These are phyloP conservation scores for Sebastes cheni DNA, from an alignment of 2,797 vertebrate genomes.

Conservation along the genomic window DNA sequence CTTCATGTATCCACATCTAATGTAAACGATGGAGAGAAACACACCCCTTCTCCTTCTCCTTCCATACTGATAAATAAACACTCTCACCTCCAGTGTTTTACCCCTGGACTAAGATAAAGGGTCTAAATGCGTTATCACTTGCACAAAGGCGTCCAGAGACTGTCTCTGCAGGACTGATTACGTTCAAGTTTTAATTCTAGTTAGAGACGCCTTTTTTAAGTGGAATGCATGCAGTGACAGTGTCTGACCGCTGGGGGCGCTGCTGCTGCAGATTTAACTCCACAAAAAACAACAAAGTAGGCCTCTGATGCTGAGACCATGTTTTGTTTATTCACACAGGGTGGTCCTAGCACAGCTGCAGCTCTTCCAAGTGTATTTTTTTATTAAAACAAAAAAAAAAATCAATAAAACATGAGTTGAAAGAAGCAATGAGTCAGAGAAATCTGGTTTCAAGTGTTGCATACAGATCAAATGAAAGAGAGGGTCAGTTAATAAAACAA, in stretches of 20 bases:
- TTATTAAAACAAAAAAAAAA: rapidly evolving
- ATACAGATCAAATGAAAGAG: not conserved
- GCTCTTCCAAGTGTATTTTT: not conserved
- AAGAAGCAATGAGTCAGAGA: not conserved
- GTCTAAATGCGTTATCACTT: rapidly evolving
- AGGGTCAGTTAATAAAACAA: not conserved
- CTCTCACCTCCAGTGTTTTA: not conserved
- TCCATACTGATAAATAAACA: not conserved
- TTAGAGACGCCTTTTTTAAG: not conserved
- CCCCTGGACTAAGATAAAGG: not conserved
- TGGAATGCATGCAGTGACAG: rapidly evolving
- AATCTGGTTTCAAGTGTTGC: not conserved
- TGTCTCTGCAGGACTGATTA: not conserved
- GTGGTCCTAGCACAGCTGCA: not conserved
- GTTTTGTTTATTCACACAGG: not conserved
- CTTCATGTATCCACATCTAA: not conserved
- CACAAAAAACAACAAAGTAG: constrained; percentile 7
- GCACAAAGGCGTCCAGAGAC: rapidly evolving
- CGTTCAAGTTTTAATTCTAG: not conserved
- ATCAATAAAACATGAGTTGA: not conserved
- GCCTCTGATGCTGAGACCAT: not conserved
- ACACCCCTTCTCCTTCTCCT: not conserved
- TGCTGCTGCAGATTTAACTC: not conserved
- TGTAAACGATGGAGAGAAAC: constrained; percentile 26
- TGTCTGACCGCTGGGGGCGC: constrained; percentile 14